A percentile compares a stretch with the other conserved stretches of the same genome.
Conservation (phyloP, 2,888 invertebrate genomes). For the Rhopalosiphum nymphaeae region DNA sequence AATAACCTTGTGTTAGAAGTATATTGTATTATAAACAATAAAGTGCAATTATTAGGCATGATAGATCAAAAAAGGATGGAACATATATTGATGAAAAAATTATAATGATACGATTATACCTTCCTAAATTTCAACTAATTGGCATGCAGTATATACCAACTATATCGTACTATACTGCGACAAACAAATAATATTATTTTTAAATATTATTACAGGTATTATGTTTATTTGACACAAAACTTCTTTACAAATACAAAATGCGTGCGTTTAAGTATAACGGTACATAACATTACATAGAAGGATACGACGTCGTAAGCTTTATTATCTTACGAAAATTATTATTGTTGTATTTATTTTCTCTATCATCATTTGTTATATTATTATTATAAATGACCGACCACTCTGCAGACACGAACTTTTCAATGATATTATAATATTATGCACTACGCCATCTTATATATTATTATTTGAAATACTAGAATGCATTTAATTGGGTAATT, state of each 20-base stretch:
- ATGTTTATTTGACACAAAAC: not conserved
- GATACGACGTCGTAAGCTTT: not conserved
- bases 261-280: not conserved
- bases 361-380: not conserved
- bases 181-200: not conserved
- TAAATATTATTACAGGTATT: not conserved
- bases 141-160: not conserved
- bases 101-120: not conserved
- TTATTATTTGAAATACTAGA: not conserved
- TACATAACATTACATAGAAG: not conserved
- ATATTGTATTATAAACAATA: not conserved
- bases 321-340: not conserved
- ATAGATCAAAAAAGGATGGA: not conserved
- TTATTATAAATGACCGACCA: not conserved
- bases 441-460: not conserved
- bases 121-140: not conserved
- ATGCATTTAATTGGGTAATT: slow-evolving; percentile 1
- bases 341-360: not conserved
- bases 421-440: not conserved
- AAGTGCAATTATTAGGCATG: not conserved
- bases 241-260: not conserved
- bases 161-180: not conserved
- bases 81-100: not conserved
- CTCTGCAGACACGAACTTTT: not conserved
- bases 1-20: not conserved